phyloP scores from a whole-genome alignment of 2,113 vertebrate species.

The Patagioenas fasciata region DNA sequence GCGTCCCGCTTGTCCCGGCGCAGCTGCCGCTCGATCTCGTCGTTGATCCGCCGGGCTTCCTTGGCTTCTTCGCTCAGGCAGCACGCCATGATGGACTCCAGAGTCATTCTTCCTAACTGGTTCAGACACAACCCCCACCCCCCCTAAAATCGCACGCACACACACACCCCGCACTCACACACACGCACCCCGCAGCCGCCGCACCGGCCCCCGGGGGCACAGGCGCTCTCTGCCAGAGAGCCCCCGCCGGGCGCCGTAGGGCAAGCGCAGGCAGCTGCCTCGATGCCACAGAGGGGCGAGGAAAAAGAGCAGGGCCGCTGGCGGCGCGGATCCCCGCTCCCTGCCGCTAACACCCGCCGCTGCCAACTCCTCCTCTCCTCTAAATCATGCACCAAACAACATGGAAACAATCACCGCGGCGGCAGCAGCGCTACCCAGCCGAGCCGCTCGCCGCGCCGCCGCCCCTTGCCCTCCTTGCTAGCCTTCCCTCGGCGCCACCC shows the following conservation, averaged over 20 bases:
- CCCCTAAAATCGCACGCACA: constrained; percentile 60
- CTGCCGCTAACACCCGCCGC: neutral
- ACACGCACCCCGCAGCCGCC: constrained; percentile 24
- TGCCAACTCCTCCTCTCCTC: constrained; percentile 46
- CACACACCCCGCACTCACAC: constrained; percentile 9
- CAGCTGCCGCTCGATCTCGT: constrained; percentile 81
- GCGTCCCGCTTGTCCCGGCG: constrained; percentile 81
- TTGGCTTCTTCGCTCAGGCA: constrained; percentile 87
- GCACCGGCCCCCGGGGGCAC: constrained; percentile 54
- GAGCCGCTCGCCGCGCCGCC: neutral
- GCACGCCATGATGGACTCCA: constrained; percentile 90
- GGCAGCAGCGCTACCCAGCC: constrained; percentile 10
- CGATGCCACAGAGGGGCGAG: neutral
- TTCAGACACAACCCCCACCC: constrained; percentile 69
- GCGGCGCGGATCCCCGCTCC: constrained; percentile 18
- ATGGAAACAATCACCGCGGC: constrained; percentile 48
- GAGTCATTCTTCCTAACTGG: constrained; percentile 81
- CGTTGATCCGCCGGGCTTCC: constrained; percentile 83
- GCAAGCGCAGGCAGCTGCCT: neutral
- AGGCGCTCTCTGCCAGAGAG: constrained; percentile 29
- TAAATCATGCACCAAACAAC: constrained; percentile 51
- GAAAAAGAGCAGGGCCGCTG: neutral
- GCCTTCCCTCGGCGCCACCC: neutral
- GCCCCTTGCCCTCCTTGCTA: neutral
- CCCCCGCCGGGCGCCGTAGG: neutral